Conservation (phyloP, 1,140 invertebrate species). For the Notospermus geniculatus region DNA sequence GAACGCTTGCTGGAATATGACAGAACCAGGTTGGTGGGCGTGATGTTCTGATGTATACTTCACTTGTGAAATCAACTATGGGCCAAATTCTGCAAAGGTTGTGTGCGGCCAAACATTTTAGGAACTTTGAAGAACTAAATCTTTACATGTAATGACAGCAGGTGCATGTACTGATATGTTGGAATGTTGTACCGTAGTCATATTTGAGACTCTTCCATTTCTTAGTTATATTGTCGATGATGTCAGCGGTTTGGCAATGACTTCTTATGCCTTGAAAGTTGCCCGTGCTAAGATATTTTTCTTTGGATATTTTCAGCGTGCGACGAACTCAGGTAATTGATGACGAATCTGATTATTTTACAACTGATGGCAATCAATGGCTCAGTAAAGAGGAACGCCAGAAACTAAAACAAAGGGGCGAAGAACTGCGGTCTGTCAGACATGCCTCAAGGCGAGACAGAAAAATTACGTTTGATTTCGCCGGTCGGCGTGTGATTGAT, state of each 20-base stretch:
- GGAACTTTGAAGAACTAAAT: too few relatives aligned
- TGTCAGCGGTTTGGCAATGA: too few relatives aligned
- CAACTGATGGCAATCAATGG: slow-evolving; percentile 75
- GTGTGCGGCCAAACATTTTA: too few relatives aligned
- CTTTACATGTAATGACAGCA: too few relatives aligned
- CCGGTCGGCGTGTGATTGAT: slow-evolving; percentile 63
- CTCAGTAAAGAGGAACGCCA: slow-evolving; percentile 69
- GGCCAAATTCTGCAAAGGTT: too few relatives aligned
- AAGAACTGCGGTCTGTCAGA: slow-evolving; percentile 67
- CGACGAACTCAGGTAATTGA: slow-evolving; percentile 87
- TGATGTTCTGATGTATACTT: too few relatives aligned
- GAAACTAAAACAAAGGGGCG: slow-evolving; percentile 68
- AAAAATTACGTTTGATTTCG: slow-evolving; percentile 76
- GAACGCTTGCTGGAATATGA: slow-evolving; percentile 85
- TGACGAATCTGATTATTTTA: slow-evolving; percentile 92
- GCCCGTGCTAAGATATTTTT: not conserved
- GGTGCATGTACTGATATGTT: too few relatives aligned
- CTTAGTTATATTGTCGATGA: not conserved
- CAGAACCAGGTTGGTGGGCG: slow-evolving; percentile 65
- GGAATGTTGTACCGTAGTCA: not conserved
- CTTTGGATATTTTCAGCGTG: slow-evolving; percentile 61
- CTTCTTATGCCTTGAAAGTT: not conserved
- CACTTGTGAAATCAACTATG: not conserved
- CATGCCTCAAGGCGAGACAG: slow-evolving; percentile 71
- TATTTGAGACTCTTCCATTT: not conserved